Conservation (phyloP, 2,888 invertebrate genomes). For the Villa cingulata region DNA sequence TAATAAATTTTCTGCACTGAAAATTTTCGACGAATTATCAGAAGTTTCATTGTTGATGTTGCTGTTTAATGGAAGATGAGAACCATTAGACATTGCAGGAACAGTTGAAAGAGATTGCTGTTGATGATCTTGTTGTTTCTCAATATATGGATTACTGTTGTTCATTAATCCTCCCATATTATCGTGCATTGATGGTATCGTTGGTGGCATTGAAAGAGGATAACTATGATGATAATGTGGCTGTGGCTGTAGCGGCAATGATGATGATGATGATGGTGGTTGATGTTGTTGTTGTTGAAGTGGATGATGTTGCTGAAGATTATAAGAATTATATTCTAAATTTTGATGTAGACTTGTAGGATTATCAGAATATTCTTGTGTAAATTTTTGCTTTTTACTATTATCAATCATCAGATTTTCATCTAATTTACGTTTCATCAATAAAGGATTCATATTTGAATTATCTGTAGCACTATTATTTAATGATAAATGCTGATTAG, state of each 20-base stretch:
- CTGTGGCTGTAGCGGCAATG: no score
- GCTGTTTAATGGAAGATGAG: neutral
- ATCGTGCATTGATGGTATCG: neutral
- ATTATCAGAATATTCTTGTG: neutral
- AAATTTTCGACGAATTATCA: neutral
- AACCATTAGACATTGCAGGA: neutral
- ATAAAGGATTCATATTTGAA: neutral
- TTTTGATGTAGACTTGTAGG: neutral
- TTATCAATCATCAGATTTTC: neutral
- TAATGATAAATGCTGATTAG: neutral
- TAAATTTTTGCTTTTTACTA: neutral
- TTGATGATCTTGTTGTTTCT: neutral
- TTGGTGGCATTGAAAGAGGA: neutral
- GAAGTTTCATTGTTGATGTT: neutral
- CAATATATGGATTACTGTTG: neutral
- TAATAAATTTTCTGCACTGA: neutral
- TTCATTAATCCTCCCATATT: no score
- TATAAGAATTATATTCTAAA: no score
- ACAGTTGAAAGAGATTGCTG: neutral
- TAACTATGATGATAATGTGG: neutral
- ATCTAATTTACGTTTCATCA: neutral
- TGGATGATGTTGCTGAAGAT: no score
- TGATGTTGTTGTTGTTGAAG: neutral
- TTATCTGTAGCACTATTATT: neutral
- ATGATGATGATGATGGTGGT: neutral